Evolutionary conservation across 2,113 vertebrate species (phyloP), one percentile per base, ranked within the genome.

Genomic region (Marmota monax): DNA sequence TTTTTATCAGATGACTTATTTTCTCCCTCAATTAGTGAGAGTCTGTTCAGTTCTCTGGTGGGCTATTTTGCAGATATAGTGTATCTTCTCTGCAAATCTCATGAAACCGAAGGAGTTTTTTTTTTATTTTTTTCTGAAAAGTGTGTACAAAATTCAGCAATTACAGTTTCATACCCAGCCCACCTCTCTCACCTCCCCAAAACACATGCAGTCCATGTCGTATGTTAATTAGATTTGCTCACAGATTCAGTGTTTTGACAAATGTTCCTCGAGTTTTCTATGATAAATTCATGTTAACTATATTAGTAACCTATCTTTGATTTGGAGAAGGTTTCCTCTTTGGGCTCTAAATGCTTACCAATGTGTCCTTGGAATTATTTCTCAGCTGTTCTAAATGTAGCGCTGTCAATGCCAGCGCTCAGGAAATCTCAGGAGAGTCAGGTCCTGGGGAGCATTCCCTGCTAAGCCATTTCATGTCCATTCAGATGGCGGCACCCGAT

Each of bases 281-380:
- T 83, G 78, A 83, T 95, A 89, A 58, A 42, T 95, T 88, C 73
- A 92, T 73, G 25, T 74, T 88, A 86, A 96, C 6, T 85, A 23
- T 72, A 74, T 97, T 84, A 82, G 63, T 88, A 79, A 83, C 92
- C 45, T 85, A 12, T 79, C 48, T 95, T 39, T 96, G 51, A 79
- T 88, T 93, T 94, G 82, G 72, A 96, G 85, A 79, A 85, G 53
- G 58, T 90, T 93, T 96, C 77, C 34, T 96, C 51, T 95, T 90
- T 69, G 76, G 76, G 80, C 23, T 87, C 37, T 90, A 42, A 88
- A 51, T 95, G 93, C 78, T 87, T 96, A 78, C 89, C 53, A 86
- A 0, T 3, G 37, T 93, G 88, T 88, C 83, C 85, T 91, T 96
- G 32, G 56, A 86, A 74, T 96, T 79, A 74, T 45, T 96, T 91